Evolutionary conservation across 1,140 invertebrate species (phyloP).

Genomic region (Brachionus rotundiformis): DNA sequence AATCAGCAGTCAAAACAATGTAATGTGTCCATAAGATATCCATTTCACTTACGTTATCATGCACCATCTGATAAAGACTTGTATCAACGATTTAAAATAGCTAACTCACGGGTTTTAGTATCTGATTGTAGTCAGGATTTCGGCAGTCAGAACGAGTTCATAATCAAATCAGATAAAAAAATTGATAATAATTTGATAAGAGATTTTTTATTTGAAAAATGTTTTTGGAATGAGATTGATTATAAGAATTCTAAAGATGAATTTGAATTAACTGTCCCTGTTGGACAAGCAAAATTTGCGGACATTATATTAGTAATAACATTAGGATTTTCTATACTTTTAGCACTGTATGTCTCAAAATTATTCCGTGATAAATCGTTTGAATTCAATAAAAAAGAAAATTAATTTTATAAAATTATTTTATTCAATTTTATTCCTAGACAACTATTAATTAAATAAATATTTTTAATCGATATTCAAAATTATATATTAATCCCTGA

Average conservation of each 20-base stretch:
- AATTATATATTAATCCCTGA: not conserved
- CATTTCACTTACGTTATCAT: conserved; percentile 32
- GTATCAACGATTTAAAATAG: not conserved
- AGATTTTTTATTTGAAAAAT: not conserved
- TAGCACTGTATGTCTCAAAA: not conserved
- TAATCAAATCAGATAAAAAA: not conserved
- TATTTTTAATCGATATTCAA: not conserved
- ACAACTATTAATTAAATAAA: not conserved
- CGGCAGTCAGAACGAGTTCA: not conserved
- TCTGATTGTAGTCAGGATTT: not conserved
- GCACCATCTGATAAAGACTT: not conserved
- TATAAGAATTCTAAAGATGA: not conserved
- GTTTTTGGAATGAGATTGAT: not conserved
- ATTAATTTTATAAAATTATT: not conserved
- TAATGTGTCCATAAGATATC: not conserved
- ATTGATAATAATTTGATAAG: not conserved
- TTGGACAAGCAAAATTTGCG: not conserved
- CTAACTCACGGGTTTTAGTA: not conserved
- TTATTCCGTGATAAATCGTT: not conserved
- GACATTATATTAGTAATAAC: not conserved
- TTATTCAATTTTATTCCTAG: not conserved
- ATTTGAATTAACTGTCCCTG: not conserved
- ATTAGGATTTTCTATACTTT: conserved; percentile 20
- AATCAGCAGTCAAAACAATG: not conserved
- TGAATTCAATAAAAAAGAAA: not conserved